These are phyloP conservation scores for Zoanthus sansibaricus DNA, from an alignment of 92 coral and sea anemone genomes.

Conservation along the genomic window DNA sequence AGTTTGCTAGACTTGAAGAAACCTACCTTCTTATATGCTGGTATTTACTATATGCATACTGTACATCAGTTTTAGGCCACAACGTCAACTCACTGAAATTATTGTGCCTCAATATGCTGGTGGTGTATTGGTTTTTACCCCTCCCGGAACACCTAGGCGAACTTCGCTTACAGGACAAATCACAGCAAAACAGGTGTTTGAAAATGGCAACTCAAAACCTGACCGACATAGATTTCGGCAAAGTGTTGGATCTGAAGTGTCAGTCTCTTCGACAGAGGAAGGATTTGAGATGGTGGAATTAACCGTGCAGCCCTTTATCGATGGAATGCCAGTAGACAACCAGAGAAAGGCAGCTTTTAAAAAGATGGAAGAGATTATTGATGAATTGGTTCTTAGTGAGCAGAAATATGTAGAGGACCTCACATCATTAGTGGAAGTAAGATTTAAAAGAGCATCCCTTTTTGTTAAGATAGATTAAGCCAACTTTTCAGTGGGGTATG, in stretches of 20 bases:
- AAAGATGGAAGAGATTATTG: constrained; percentile 77
- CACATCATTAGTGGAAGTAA: constrained; percentile 85
- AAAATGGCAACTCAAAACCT: constrained; percentile 58
- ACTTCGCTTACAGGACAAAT: constrained; percentile 55
- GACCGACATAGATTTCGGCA: constrained; percentile 21
- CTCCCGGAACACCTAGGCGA: constrained; percentile 78
- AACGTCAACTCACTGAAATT: constrained; percentile 73
- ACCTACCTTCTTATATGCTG: not conserved
- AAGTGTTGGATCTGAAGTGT: constrained; percentile 68
- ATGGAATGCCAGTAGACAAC: constrained; percentile 60
- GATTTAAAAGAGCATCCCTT: not conserved
- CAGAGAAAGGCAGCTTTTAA: constrained; percentile 62
- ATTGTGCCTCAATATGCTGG: constrained; percentile 90
- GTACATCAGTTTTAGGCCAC: not conserved
- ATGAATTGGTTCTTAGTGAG: constrained; percentile 82
- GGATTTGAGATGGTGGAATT: constrained; percentile 83
- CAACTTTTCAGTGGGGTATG: not conserved
- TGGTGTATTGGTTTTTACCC: constrained; percentile 82
- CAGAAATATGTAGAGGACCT: constrained; percentile 84
- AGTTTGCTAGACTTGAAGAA: no score
- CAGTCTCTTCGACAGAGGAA: constrained; percentile 61
- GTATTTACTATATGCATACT: not conserved
- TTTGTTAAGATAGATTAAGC: not conserved
- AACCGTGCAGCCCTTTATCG: constrained; percentile 78
- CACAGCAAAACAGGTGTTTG: constrained; percentile 46